phyloP scores from a whole-genome alignment of 2,888 invertebrate genomes.

The Scaptodrosophila latifasciaeformis region DNA sequence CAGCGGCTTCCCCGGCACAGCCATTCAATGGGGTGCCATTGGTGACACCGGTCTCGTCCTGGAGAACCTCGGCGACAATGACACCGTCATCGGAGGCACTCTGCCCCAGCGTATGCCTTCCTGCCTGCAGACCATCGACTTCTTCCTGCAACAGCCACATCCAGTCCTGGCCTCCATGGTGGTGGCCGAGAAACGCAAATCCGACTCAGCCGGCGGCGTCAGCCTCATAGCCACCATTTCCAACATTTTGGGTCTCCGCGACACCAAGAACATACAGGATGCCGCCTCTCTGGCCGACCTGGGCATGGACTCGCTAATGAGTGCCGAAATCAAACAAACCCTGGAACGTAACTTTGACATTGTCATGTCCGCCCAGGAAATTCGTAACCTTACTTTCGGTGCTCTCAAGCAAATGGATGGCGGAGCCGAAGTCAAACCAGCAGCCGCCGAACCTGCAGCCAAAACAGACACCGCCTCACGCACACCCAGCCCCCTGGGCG shows the following conservation, averaged over 20 bases:
- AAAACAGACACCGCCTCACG: conserved; percentile 37
- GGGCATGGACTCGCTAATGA: conserved; percentile 99
- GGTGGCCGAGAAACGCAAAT: conserved; percentile 87
- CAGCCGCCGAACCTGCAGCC: conserved; percentile 15
- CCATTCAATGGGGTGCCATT: conserved; percentile 99
- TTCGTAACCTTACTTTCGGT: conserved; percentile 87
- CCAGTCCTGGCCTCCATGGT: conserved; percentile 89
- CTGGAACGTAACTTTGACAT: conserved; percentile 94
- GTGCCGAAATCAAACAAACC: conserved; percentile 98
- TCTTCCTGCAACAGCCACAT: conserved; percentile 91
- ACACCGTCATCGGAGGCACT: conserved; percentile 95
- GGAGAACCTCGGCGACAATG: conserved; percentile 92
- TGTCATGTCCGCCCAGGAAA: conserved; percentile 92
- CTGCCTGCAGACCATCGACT: conserved; percentile 90
- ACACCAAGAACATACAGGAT: conserved; percentile 85
- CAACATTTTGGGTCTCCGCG: conserved; percentile 93
- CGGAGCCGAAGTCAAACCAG: conserved; percentile 48
- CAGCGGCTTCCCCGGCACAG: conserved; percentile 89
- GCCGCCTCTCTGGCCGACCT: conserved; percentile 91
- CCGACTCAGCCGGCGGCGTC: conserved; percentile 78
- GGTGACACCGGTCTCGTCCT: conserved; percentile 96
- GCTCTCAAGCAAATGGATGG: conserved; percentile 79
- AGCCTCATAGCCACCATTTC: conserved; percentile 87
- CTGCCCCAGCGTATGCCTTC: conserved; percentile 96
- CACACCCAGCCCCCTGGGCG: conserved; percentile 72